phyloP scores from a whole-genome alignment of 64 coral and sea anemone genomes.

The Montipora foliosa region DNA sequence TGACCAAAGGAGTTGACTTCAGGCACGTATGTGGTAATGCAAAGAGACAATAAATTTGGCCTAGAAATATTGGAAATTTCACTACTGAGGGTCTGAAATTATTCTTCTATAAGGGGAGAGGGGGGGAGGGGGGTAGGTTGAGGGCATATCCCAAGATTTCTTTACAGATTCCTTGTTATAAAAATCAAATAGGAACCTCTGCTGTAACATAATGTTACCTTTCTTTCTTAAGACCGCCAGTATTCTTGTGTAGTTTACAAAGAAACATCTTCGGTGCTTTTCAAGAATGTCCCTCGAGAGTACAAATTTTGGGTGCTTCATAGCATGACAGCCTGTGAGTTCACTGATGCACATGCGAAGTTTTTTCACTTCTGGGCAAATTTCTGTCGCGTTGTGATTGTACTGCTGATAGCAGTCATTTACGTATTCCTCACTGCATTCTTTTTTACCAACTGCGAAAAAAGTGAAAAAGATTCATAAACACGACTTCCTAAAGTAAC shows the following conservation, averaged over 20 bases:
- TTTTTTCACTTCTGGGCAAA: conserved; percentile 85
- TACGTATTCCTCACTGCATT: conserved; percentile 78
- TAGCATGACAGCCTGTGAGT: conserved; percentile 70
- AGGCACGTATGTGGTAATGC: too few species aligned
- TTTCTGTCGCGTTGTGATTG: conserved; percentile 54
- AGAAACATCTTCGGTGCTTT: conserved; percentile 82
- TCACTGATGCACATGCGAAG: conserved; percentile 61
- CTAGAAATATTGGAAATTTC: too few species aligned
- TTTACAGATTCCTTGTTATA: too few species aligned
- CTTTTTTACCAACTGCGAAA: conserved; percentile 57
- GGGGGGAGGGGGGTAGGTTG: too few species aligned
- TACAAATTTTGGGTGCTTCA: conserved; percentile 86
- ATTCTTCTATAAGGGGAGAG: too few species aligned
- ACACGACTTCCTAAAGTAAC: too few species aligned
- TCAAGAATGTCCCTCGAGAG: conserved; percentile 57
- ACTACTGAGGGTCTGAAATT: too few species aligned
- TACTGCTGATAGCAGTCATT: conserved; percentile 67
- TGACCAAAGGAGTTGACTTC: too few species aligned
- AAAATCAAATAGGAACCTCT: too few species aligned
- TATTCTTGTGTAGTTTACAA: conserved; percentile 88
- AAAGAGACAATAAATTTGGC: too few species aligned
- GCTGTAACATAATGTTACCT: conserved; percentile 20
- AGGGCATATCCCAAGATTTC: too few species aligned
- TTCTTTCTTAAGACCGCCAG: conserved; percentile 68
- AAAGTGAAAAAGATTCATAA: background rate